Evolutionary conservation across 2,888 invertebrate species (phyloP).

Genomic region (Saturnia japonica): DNA sequence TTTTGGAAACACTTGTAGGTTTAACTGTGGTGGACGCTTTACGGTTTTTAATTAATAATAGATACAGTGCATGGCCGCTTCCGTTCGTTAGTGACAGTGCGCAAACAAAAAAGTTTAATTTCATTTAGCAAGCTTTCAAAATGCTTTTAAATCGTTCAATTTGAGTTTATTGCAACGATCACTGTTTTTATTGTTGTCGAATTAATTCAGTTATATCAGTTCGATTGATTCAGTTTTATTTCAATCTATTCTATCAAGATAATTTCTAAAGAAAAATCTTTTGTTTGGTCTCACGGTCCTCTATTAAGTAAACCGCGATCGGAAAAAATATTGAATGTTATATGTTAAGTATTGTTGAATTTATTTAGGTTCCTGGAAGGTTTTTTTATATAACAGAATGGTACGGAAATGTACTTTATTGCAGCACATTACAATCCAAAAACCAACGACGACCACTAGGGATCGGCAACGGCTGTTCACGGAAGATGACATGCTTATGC

Average conservation of each 20-base stretch:
- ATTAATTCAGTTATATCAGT: not conserved
- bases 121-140: conserved; percentile 44
- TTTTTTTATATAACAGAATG: too few relatives aligned
- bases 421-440: too few relatives aligned
- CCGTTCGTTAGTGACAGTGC: conserved; percentile 17
- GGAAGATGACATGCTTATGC: too few relatives aligned
- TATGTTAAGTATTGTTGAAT: too few relatives aligned
- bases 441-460: too few relatives aligned
- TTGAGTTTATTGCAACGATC: conserved; percentile 28
- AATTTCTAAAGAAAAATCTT: too few relatives aligned
- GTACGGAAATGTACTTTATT: too few relatives aligned
- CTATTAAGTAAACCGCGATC: too few relatives aligned
- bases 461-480: too few relatives aligned
- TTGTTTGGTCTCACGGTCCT: too few relatives aligned
- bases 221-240: not conserved
- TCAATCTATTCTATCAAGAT: not conserved
- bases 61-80: conserved; percentile 32
- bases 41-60: conserved; percentile 75
- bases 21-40: conserved; percentile 59
- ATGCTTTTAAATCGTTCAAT: conserved; percentile 51
- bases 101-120: conserved; percentile 24
- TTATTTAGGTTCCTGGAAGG: too few relatives aligned
- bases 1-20: conserved; percentile 51
- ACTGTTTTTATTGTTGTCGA: not conserved
- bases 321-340: too few relatives aligned